phyloP scores from a whole-genome alignment of 2,888 invertebrate species.

The Sminthurides aquaticus region DNA sequence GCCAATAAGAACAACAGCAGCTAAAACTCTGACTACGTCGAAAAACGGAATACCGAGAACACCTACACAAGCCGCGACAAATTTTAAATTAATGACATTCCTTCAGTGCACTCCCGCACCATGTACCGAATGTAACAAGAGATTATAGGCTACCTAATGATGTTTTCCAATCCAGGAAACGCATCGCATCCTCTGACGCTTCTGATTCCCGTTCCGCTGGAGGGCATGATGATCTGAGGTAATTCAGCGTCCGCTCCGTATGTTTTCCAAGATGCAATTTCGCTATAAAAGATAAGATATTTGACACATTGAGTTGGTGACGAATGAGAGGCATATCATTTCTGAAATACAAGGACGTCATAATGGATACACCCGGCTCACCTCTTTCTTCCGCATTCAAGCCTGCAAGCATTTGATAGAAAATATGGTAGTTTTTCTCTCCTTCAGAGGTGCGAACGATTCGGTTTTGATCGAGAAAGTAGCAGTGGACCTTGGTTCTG shows the following conservation, averaged over 20 bases:
- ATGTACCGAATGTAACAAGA: background rate
- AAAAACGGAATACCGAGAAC: slow-evolving; percentile 87
- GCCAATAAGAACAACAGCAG: slow-evolving; percentile 81
- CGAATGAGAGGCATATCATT: too few relatives aligned
- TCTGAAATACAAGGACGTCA: background rate
- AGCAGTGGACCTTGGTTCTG: slow-evolving; percentile 91
- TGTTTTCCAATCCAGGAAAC: slow-evolving; percentile 88
- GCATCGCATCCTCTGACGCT: slow-evolving; percentile 62
- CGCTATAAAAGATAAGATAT: slow-evolving; percentile 48
- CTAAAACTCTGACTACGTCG: slow-evolving; percentile 84
- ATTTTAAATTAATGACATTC: too few relatives aligned
- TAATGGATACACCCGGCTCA: slow-evolving; percentile 42
- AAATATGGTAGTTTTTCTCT: slow-evolving; percentile 93
- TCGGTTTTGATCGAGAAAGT: slow-evolving; percentile 87
- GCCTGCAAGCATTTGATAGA: slow-evolving; percentile 91
- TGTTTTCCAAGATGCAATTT: slow-evolving; percentile 83
- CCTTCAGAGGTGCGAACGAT: slow-evolving; percentile 75
- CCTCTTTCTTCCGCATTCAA: slow-evolving; percentile 73
- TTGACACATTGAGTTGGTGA: too few relatives aligned
- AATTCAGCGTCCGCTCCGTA: slow-evolving; percentile 70
- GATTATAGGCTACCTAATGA: slow-evolving; percentile 58
- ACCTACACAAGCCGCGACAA: slow-evolving; percentile 50
- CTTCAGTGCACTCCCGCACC: too few relatives aligned
- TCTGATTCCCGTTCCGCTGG: slow-evolving; percentile 65
- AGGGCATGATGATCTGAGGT: slow-evolving; percentile 67